These are phyloP conservation scores for Aphaenogaster floridana DNA, from an alignment of 1,140 invertebrate genomes.

Conservation along the genomic window DNA sequence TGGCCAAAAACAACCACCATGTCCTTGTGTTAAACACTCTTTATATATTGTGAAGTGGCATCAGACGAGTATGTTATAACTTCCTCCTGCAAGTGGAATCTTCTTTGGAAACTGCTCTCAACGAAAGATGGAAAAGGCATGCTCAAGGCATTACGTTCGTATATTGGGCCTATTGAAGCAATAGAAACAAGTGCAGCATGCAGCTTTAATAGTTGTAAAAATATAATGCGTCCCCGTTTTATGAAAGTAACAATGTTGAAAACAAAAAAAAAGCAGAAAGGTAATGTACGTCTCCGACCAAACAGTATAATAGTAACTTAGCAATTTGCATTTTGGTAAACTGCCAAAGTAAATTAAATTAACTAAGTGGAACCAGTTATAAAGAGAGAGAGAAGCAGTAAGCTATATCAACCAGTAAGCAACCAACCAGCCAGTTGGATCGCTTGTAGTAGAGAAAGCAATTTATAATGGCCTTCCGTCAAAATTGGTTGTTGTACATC, in stretches of 20 bases:
- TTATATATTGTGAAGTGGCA: slow-evolving; percentile 93
- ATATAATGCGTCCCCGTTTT: slow-evolving; percentile 82
- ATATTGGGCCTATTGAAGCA: slow-evolving; percentile 85
- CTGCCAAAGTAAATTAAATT: slow-evolving; percentile 82
- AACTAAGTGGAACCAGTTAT: slow-evolving; percentile 75
- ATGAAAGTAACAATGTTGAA: slow-evolving; percentile 79
- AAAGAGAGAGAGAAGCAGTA: slow-evolving; percentile 50
- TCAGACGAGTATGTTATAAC: slow-evolving; percentile 77
- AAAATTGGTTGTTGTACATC: slow-evolving; percentile 80
- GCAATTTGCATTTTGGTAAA: slow-evolving; percentile 84
- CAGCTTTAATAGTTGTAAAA: slow-evolving; percentile 81
- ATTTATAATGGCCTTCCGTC: slow-evolving; percentile 80
- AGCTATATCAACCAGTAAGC: slow-evolving; percentile 37
- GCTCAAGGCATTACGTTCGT: slow-evolving; percentile 74
- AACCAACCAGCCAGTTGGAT: slow-evolving; percentile 44
- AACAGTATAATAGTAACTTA: slow-evolving; percentile 82
- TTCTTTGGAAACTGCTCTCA: slow-evolving; percentile 77
- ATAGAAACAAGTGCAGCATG: slow-evolving; percentile 82
- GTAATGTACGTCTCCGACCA: slow-evolving; percentile 81
- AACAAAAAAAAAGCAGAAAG: slow-evolving; percentile 71
- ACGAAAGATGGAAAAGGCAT: slow-evolving; percentile 78
- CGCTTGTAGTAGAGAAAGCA: slow-evolving; percentile 67
- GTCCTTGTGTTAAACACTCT: slow-evolving; percentile 98
- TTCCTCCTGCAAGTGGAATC: slow-evolving; percentile 75
- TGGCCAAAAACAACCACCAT: slow-evolving; percentile 99